phyloP scores from a whole-genome alignment of 1,140 invertebrate species.

The Pogonus chalceus region DNA sequence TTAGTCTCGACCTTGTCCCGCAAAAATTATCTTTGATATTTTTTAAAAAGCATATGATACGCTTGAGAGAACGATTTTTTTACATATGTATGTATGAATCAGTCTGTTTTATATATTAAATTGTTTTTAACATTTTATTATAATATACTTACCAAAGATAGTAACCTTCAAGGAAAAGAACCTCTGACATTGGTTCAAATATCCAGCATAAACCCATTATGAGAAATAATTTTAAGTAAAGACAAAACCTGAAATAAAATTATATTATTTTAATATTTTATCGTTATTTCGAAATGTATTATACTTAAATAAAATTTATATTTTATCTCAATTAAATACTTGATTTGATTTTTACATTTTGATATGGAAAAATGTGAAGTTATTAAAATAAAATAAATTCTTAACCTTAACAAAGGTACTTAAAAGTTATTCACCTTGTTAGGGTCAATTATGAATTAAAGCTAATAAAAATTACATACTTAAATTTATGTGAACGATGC shows the following conservation, averaged over 20 bases:
- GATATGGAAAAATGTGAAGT: constrained; percentile 8
- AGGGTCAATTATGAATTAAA: too few relatives aligned
- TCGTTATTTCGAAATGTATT: too few relatives aligned
- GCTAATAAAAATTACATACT: constrained; percentile 33
- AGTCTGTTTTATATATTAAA: background rate
- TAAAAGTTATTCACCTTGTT: background rate
- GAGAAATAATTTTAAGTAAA: constrained; percentile 57
- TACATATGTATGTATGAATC: background rate
- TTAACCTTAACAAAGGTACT: background rate
- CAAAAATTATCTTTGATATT: too few relatives aligned
- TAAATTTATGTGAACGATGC: constrained; percentile 44
- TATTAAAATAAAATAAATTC: constrained; percentile 11
- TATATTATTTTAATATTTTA: too few relatives aligned
- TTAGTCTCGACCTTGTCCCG: too few relatives aligned
- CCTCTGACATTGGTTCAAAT: constrained; percentile 50
- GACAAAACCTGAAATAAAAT: constrained; percentile 45
- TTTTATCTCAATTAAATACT: too few relatives aligned
- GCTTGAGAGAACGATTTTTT: too few relatives aligned
- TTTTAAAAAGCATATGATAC: too few relatives aligned
- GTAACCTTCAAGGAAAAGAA: constrained; percentile 9
- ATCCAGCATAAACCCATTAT: constrained; percentile 66
- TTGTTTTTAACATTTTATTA: background rate
- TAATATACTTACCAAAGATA: constrained; percentile 18
- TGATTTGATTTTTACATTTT: too few relatives aligned
- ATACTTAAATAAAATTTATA: too few relatives aligned